Percentiles rank a stretch among this genome's conserved stretches.
Evolutionary conservation across 1,140 invertebrate genomes (phyloP).

Genomic region (Drosophila subobscura): DNA sequence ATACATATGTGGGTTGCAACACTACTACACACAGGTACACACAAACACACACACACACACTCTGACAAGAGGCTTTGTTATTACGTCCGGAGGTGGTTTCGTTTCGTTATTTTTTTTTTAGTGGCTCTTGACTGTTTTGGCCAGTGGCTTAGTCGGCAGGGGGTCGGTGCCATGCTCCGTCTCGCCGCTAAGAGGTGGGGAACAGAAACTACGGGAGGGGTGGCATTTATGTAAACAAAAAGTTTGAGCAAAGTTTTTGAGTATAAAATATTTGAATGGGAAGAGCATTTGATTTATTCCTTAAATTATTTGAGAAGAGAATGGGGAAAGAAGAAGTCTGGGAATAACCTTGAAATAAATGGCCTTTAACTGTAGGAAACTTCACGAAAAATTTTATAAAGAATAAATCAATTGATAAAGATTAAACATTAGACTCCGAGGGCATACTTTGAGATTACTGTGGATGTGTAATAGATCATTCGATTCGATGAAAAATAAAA

Average conservation of each 20-base stretch:
- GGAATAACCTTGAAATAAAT: not conserved
- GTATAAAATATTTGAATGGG: conserved; percentile 14
- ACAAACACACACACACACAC: conserved; percentile 15
- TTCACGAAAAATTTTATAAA: no score
- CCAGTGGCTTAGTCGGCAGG: conserved; percentile 61
- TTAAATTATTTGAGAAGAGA: no score
- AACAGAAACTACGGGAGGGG: not conserved
- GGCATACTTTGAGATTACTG: no score
- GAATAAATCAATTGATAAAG: no score
- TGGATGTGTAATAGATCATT: no score
- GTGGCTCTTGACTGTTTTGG: conserved; percentile 28
- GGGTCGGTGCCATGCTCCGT: conserved; percentile 5
- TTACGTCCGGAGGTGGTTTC: conserved; percentile 62
- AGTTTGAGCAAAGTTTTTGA: conserved; percentile 25
- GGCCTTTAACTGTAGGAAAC: no score
- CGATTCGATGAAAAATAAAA: no score
- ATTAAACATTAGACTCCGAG: no score
- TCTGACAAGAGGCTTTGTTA: conserved; percentile 45
- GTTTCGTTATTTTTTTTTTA: conserved; percentile 15
- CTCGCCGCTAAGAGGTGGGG: conserved; percentile 6
- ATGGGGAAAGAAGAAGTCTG: not conserved
- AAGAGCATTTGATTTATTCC: no score
- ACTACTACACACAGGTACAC: conserved; percentile 25
- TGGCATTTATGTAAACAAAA: conserved; percentile 5
- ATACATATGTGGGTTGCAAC: conserved; percentile 42